Base-by-base conservation (phyloP, 2,888 invertebrate species). In the Mechanitis mazaeus region DNA sequence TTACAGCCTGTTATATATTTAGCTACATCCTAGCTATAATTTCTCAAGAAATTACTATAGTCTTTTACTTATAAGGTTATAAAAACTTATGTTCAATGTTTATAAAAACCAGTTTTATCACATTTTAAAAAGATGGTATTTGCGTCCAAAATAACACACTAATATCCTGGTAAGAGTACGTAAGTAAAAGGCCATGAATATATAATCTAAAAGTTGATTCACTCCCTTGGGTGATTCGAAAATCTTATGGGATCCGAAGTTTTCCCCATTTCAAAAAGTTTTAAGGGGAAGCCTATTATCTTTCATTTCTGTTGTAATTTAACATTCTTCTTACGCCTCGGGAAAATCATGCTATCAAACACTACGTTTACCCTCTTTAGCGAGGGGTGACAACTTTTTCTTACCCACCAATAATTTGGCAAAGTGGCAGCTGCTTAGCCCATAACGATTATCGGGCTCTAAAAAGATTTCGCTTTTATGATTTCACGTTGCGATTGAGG, bases 261-360 rank as follows among this genome's bases (percentile, higher is more conserved):
- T 87, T 85, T 83, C 81, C 80, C 82, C 68, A 72, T 70, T 70
- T 73, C 71, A 83, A 81, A 83, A 77, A 85, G 83, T 79, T 75
- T 79, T 79, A 83, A 82, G 83, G 79, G 81, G 81, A 76, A 79
- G 76, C 79, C 88, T 85, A 89, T 89, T 90, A 89, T 89, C 89
- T 89, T 88, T 88, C 87, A 89, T 90, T 89, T 88, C 87, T 77
- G 79, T 77, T 78, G 87, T 86, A 88, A 89, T 89, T 89, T 89
- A 87, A 87, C 88, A 88, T 87, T 89, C 86, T 82, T 79, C 73
- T 76, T 80, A 79, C 83, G 83, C 87, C 79, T 75, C 78, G 72
- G 72, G 79, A 83, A 82, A 86, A 87, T 87, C 87, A 83, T 83
- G 88, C 89, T 86, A 89, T 89, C 87, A 87, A 87, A 85, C 81